Conservation (phyloP, 2,797 vertebrate species). For the Falco biarmicus region DNA sequence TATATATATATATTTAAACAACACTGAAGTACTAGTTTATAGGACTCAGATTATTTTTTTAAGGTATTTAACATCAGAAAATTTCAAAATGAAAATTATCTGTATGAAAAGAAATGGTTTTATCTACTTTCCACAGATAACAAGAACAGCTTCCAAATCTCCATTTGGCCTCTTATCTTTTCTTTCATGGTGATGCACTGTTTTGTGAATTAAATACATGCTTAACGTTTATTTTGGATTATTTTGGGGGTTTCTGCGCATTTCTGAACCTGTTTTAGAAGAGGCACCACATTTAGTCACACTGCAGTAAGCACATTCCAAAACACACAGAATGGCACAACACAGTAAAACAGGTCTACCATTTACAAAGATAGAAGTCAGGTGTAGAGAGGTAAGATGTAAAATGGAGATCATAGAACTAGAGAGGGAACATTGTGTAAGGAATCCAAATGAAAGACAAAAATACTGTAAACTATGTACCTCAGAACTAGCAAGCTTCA, state of each 20-base stretch:
- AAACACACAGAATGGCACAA: neutral
- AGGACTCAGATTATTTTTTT: neutral
- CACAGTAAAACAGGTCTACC: neutral
- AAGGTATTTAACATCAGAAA: neutral
- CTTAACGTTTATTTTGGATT: neutral
- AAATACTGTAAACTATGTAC: neutral
- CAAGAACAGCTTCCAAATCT: neutral
- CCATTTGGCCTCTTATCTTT: neutral
- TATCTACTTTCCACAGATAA: neutral
- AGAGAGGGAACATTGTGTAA: neutral
- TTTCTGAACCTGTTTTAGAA: neutral
- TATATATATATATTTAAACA: neutral
- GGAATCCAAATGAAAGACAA: neutral
- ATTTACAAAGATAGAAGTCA: neutral
- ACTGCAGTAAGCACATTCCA: neutral
- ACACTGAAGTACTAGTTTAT: neutral
- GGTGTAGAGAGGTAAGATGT: neutral
- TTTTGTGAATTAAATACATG: neutral
- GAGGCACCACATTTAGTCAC: neutral
- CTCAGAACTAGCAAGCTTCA: neutral
- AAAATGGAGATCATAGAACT: neutral
- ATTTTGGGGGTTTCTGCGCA: neutral
- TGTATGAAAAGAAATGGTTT: neutral
- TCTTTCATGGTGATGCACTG: neutral
- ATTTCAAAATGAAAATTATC: neutral